Evolutionary conservation across 2,797 vertebrate species (phyloP), one percentile per base, ranked within the genome.

Genomic region (Phrynocephalus guinanensis): DNA sequence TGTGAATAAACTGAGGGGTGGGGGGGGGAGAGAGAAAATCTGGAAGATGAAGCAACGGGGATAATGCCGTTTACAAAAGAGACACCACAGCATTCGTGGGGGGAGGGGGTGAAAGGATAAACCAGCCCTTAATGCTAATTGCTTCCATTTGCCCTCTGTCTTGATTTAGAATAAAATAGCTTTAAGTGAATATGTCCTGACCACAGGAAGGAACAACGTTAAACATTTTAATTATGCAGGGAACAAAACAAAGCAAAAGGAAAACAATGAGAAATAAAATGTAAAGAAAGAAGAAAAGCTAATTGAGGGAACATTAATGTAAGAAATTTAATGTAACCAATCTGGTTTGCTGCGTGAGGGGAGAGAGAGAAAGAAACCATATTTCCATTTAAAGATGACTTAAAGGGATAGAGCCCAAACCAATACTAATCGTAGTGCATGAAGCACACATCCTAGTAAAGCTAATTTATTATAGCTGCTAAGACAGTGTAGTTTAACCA

Each of bases 201-300:
- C 94, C 94, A 71, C 95, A 92, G 94, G 93, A 94, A 95, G 92
- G 87, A 95, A 26, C 83, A 79, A 95, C 77, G 90, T 87, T 92
- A 93, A 95, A 91, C 84, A 15, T 92, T 95, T 93, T 84, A 95
- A 94, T 96, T 95, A 67, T 28, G 88, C 1, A 3, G 86, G 73
- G 93, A 89, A 87, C 52, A 81, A 94, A 94, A 95, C 93, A 93
- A 95, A 96, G 93, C 93, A 87, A 93, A 91, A 91, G 90, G 89
- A 91, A 92, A 96, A 95, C 94, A 95, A 95, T 94, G 94, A 92
- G 68, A 30, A 85, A 79, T 28, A 84, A 87, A 92, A 91, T 79
- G 79, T 87, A 91, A 63, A 94, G 30, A 80, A 82, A 95, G 93
- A 92, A 92, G 82, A 77, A 70, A 85, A 89, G 85, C 72, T 92